phyloP scores from a whole-genome alignment of 2,113 vertebrate species.

The Corynorhinus townsendii region DNA sequence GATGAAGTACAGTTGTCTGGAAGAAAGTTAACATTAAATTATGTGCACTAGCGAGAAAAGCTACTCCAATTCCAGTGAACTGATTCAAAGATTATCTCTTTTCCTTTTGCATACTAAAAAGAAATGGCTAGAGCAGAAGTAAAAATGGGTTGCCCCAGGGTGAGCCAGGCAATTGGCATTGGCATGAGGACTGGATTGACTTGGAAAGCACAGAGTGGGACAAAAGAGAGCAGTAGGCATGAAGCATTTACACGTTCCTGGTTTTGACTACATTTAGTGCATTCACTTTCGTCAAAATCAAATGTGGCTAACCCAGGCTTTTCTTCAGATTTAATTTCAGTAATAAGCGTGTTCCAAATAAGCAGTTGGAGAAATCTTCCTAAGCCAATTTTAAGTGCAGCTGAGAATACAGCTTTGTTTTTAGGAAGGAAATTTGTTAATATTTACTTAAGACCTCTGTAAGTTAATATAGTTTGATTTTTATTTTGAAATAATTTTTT shows the following conservation, averaged over 20 bases:
- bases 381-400: not conserved
- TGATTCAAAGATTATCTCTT: not conserved
- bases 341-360: not conserved
- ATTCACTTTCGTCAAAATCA: not conserved
- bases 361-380: not conserved
- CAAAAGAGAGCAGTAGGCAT: rapidly evolving
- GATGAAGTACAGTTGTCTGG: conserved; percentile 35
- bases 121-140: not conserved
- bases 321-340: not conserved
- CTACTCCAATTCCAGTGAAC: conserved; percentile 2
- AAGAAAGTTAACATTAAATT: not conserved
- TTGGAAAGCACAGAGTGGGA: not conserved
- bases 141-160: not conserved
- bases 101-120: not conserved
- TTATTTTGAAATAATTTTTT: not conserved
- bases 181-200: rapidly evolving
- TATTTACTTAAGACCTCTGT: not conserved
- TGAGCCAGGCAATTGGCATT: not conserved
- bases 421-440: not conserved
- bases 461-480: not conserved
- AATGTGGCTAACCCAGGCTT: not conserved
- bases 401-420: not conserved
- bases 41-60: not conserved
- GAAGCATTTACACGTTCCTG: not conserved
- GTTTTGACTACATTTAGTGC: not conserved